A percentile compares a stretch with the other conserved stretches of the same genome.
These are phyloP conservation scores for Oxyura jamaicensis DNA, from an alignment of 2,113 vertebrate species.

Conservation along the genomic window DNA sequence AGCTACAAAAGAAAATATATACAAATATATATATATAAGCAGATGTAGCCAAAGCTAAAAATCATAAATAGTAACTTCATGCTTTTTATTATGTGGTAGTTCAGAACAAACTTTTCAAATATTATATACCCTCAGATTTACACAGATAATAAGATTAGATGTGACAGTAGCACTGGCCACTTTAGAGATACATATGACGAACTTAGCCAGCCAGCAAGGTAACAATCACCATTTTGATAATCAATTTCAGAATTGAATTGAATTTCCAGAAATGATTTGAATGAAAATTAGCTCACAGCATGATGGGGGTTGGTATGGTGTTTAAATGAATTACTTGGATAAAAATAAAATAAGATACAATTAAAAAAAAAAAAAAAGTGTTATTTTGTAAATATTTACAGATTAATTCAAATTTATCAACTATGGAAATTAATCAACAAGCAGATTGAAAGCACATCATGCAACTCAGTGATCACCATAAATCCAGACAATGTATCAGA, in stretches of 20 bases:
- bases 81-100: not conserved
- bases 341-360: not conserved
- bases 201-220: constrained; percentile 1
- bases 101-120: not conserved
- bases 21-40: not conserved
- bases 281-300: constrained; percentile 22
- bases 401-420: constrained; percentile 48
- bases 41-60: not conserved
- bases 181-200: not conserved
- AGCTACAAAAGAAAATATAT: not conserved
- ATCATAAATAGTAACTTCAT: not conserved
- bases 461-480: constrained; percentile 19
- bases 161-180: not conserved
- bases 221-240: constrained; percentile 45
- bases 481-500: constrained; percentile 56
- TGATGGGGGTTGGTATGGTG: not conserved
- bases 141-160: not conserved
- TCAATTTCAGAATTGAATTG: constrained; percentile 27
- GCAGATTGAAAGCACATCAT: constrained; percentile 10
- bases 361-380: not conserved
- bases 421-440: constrained; percentile 43
- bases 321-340: not conserved
- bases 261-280: constrained; percentile 41
- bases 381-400: constrained; percentile 66
- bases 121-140: not conserved